Evolutionary conservation across 2,888 invertebrate genomes (phyloP).

Genomic region (Drosophila nr. perissopoda): DNA sequence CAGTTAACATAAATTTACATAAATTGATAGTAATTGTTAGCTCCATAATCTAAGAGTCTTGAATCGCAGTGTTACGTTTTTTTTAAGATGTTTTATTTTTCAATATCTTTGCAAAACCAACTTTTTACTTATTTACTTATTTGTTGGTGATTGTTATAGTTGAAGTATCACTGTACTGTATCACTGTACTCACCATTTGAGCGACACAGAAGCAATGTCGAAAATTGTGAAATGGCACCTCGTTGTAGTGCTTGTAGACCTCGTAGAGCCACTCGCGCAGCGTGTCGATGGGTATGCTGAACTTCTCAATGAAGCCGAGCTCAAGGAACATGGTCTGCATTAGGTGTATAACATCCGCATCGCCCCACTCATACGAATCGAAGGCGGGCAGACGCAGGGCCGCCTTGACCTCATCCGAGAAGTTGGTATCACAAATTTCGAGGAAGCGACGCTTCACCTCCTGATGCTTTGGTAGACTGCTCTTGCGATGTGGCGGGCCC

Average conservation of each 20-base stretch:
- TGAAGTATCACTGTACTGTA: neutral
- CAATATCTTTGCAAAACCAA: no score
- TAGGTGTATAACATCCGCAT: conserved; percentile 91
- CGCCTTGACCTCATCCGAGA: conserved; percentile 85
- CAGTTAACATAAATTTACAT: conserved; percentile 20
- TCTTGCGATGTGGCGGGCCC: conserved; percentile 85
- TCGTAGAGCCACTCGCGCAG: conserved; percentile 90
- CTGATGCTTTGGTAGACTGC: conserved; percentile 85
- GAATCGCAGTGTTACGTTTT: neutral
- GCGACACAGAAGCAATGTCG: conserved; percentile 94
- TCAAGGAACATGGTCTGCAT: conserved; percentile 93
- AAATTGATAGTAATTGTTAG: neutral
- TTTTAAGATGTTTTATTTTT: no score
- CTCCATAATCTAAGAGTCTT: neutral
- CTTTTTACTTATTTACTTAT: neutral
- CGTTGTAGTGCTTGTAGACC: conserved; percentile 92
- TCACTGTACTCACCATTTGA: conserved; percentile 89
- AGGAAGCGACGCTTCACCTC: conserved; percentile 85
- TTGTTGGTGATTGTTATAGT: neutral
- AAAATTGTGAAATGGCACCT: conserved; percentile 95
- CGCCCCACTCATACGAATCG: conserved; percentile 93
- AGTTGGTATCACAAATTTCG: conserved; percentile 85
- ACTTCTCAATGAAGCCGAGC: conserved; percentile 90
- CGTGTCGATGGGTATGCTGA: conserved; percentile 89
- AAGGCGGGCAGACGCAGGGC: conserved; percentile 86